Percentiles rank a stretch among this genome's conserved stretches.
Conservation (phyloP, 2,888 invertebrate species). For the Nomada fabriciana region DNA sequence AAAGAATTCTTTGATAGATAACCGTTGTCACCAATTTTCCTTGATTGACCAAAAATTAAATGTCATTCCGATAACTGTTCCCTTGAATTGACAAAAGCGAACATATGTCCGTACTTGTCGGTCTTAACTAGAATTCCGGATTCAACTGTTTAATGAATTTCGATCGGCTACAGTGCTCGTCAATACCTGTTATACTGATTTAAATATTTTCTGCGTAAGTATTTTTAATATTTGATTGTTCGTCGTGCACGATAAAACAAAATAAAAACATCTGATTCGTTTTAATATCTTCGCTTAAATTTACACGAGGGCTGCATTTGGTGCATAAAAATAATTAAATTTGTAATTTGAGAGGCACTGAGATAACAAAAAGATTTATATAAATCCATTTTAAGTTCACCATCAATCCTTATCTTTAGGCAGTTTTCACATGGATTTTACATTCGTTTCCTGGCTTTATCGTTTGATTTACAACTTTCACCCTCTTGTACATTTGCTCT, state of each 20-base stretch:
- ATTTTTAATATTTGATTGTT: too few species aligned
- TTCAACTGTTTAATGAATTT: conserved; percentile 11
- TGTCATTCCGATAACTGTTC: conserved; percentile 46
- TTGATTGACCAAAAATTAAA: conserved; percentile 39
- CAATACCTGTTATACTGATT: background rate
- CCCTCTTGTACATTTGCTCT: background rate
- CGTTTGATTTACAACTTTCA: conserved; percentile 44
- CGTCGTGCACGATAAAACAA: background rate
- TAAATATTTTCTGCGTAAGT: background rate
- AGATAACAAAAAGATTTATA: conserved; percentile 19
- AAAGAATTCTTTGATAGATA: conserved; percentile 34
- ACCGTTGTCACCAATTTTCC: conserved; percentile 11
- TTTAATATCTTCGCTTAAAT: background rate
- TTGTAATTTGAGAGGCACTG: conserved; percentile 36
- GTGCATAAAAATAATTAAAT: background rate
- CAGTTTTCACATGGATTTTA: conserved; percentile 29
- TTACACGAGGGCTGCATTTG: background rate
- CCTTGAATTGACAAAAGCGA: background rate
- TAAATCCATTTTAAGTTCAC: background rate
- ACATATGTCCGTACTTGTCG: conserved; percentile 51
- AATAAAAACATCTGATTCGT: too few species aligned
- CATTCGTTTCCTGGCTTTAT: background rate
- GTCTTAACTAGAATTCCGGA: conserved; percentile 36
- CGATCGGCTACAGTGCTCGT: conserved; percentile 3
- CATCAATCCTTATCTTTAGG: conserved; percentile 23